A percentile compares a stretch with the other conserved stretches of the same genome.
Conservation (phyloP, 2,888 invertebrate genomes). For the Leistus spinibarbis region DNA sequence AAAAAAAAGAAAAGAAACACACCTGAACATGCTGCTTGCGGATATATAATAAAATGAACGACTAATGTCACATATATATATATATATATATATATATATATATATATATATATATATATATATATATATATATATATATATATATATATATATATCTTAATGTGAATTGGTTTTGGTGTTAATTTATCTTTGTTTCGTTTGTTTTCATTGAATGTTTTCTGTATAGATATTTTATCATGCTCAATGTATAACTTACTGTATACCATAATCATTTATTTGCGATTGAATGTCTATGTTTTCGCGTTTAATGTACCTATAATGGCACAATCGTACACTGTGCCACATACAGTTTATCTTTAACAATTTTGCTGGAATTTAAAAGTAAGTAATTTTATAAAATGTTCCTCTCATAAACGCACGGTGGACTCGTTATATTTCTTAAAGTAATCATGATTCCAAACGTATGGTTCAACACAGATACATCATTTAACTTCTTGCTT, state of each 20-base stretch:
- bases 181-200: conserved; percentile 18
- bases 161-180: conserved; percentile 23
- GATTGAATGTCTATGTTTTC: neutral
- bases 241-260: neutral
- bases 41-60: conserved; percentile 21
- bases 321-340: neutral
- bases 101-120: no score
- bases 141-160: conserved; percentile 10
- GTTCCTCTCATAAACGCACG: neutral
- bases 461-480: conserved; percentile 55
- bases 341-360: neutral
- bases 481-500: conserved; percentile 57
- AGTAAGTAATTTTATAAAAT: neutral
- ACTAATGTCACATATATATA: neutral
- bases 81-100: no score
- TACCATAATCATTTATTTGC: neutral
- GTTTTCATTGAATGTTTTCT: neutral
- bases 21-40: conserved; percentile 12
- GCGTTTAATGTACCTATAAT: neutral
- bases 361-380: neutral
- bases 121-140: no score
- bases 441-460: conserved; percentile 37
- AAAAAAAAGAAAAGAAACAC: conserved; percentile 1
- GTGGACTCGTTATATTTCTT: neutral
- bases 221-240: neutral